Evolutionary conservation across 2,888 invertebrate genomes (phyloP), one percentile per base, ranked within the genome.

Genomic region (Patella depressa): DNA sequence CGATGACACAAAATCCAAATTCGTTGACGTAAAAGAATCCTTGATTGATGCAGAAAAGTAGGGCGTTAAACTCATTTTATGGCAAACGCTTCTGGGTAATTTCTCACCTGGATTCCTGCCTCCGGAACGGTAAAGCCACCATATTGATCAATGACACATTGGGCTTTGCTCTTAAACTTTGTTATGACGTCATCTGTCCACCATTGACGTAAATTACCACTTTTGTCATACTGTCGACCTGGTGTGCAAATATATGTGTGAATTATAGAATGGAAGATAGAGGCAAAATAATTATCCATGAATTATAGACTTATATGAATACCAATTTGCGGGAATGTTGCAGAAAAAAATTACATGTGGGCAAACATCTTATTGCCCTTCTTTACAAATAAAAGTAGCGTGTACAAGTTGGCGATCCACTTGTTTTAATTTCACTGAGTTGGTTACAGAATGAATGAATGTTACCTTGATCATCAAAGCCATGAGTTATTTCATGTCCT

Each of bases 121-220:
- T 89, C 89, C 54, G 81, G 95, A 78, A 98, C 94, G 83, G 94
- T 95, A 91, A 96, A 97, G 91, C 93, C 93, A 73, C 95, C 94
- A 91, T 99, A 99, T 91, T 99, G 99, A 73, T 96, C 94, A 9
- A 95, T 94, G 83, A 97, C 95, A 89, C 99, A 99, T 86, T 96
- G 94, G 0, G 98, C 96, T 77, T 96, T 94, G 73, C 95, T 93
- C 87, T 97, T 96, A 92, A 99, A 99, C 73, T 94, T 94, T 0
- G 94, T 94, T 78, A 98, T 96, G 0, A 99, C 98, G 15, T 94
- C 94, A 88, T 97, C 96, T 89, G 98, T 97, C 99, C 99, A 99
- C 99, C 99, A 99, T 83, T 96, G 96, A 90, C 98, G 95, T 80
- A 99, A 93, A 91, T 99, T 99, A 0, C 99, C 99, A 86, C 95